phyloP scores from a whole-genome alignment of 2,113 vertebrate species.

The Spermophilus dauricus region DNA sequence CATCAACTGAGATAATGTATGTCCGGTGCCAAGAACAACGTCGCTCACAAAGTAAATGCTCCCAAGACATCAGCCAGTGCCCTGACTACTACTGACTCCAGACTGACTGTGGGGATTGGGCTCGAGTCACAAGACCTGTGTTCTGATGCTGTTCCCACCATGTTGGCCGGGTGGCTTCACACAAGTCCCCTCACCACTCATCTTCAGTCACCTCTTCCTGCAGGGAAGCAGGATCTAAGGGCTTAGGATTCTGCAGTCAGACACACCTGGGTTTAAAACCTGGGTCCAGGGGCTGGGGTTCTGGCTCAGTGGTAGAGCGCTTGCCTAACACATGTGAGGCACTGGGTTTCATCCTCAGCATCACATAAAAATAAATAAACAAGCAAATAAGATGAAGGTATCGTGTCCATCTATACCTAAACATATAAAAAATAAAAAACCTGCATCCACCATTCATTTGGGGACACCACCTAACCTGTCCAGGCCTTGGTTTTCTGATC shows the following conservation, averaged over 20 bases:
- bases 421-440: too few species aligned
- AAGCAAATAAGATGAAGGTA: too few species aligned
- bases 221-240: not conserved
- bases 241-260: not conserved
- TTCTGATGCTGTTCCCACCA: not conserved
- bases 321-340: too few species aligned
- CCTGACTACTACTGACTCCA: not conserved
- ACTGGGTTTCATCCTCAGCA: too few species aligned
- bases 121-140: not conserved
- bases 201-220: not conserved
- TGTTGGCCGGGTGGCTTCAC: not conserved
- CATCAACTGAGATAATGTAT: not conserved
- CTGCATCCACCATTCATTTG: too few species aligned
- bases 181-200: not conserved
- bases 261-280: not conserved
- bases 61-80: not conserved
- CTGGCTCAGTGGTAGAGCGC: too few species aligned
- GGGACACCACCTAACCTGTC: not conserved
- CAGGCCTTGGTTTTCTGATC: not conserved
- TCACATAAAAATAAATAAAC: too few species aligned
- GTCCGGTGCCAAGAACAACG: not conserved
- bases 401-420: too few species aligned
- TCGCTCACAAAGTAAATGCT: not conserved
- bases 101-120: not conserved
- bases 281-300: not conserved